phyloP scores from a whole-genome alignment of 2,797 vertebrate species.

The Phylloscopus collybita region DNA sequence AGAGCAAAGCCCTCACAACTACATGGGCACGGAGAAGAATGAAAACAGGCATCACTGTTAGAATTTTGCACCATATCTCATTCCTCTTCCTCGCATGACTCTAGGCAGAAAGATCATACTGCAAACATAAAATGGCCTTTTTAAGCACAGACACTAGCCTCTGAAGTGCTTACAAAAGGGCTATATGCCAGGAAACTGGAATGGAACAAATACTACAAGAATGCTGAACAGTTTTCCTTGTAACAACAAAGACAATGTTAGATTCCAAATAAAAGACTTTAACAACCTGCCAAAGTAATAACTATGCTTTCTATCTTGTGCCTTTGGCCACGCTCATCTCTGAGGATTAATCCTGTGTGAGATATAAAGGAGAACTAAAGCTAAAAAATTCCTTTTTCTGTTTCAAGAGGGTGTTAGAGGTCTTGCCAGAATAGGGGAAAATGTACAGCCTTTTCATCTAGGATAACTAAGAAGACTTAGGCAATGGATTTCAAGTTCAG shows the following conservation, averaged over 20 bases:
- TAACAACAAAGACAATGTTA: slow-evolving; percentile 15
- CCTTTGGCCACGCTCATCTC: not conserved
- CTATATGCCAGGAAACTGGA: not conserved
- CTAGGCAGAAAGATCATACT: not conserved
- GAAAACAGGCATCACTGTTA: not conserved
- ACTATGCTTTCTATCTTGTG: not conserved
- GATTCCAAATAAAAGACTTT: slow-evolving; percentile 39
- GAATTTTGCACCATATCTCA: not conserved
- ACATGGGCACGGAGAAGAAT: not conserved
- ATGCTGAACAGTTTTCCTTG: not conserved
- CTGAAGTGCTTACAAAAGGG: slow-evolving; percentile 3
- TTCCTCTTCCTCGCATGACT: not conserved
- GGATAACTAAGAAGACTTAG: not conserved
- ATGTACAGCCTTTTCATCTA: not conserved
- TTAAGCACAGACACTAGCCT: not conserved
- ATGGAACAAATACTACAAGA: slow-evolving; percentile 24
- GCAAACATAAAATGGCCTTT: not conserved
- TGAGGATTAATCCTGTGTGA: slow-evolving; percentile 26
- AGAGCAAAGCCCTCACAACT: not conserved
- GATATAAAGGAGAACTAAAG: slow-evolving; percentile 10
- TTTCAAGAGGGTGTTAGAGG: not conserved
- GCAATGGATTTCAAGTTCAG: not conserved
- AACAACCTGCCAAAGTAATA: slow-evolving; percentile 24
- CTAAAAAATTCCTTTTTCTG: not conserved
- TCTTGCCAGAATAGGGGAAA: not conserved